Base-by-base conservation (phyloP, 2,113 vertebrate genomes). In the Eleginops maclovinus region DNA sequence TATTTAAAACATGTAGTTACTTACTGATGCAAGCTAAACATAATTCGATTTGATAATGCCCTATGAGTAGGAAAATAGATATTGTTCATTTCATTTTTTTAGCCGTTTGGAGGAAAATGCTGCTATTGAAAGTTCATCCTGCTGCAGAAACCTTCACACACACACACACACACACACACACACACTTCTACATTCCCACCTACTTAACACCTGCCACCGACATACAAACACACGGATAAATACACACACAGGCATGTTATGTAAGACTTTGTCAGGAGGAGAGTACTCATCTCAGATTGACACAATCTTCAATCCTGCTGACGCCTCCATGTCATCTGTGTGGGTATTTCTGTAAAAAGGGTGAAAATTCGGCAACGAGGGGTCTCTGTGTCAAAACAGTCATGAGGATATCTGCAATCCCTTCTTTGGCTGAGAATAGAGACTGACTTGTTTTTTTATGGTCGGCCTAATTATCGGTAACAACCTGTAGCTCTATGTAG, bases 241-340 rank as follows among this genome's bases (percentile, higher is more conserved):
- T n/a, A n/a, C n/a, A n/a, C n/a, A n/a, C 24, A 21, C 44, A 60
- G 21, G 13, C 28, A n/a, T n/a, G 1, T 74, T 79, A 82, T 77
- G 79, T 41, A 84, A 84, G 78, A 72, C 55, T 83, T 68, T 77
- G 83, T 82, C 72, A 72, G 69, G 70, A 68, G 47, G 53, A 85
- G 75, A 49, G 7, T 28, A 56, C 26, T 79, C 75, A n/a, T n/a
- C 31, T 31, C 31, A 50, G 69, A 73, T 61, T 59, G 73, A 78
- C 40, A 73, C 50, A 78, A 62, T 75, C 75, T 67, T 50, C 60
- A 58, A 63, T 68, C 67, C 79, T 64, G 50, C 58, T 9, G 31
- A 83, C 70, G 75, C 77, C 88, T 79, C 55, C 77, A 21, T 3
- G 36, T 84, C 81, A 84, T 77, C 72, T 80, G 88, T 64, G 44